Percentiles rank a stretch among this genome's conserved stretches.
Conservation (phyloP, 1,140 invertebrate species). For the Hylyphantes graminicola region DNA sequence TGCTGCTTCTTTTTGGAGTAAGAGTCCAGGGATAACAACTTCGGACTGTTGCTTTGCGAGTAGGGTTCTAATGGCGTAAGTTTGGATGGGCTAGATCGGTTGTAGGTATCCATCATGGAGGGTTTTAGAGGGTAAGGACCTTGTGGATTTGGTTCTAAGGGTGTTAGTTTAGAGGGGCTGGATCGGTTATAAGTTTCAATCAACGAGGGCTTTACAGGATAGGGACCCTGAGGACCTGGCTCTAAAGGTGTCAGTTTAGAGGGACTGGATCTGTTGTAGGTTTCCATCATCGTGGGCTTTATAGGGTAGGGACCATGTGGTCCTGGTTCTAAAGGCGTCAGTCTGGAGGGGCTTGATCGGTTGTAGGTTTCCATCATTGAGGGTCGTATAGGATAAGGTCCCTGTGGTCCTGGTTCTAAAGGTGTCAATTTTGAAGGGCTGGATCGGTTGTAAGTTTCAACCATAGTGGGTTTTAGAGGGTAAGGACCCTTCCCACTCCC, state of each 20-base stretch:
- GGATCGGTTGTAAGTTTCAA: neutral
- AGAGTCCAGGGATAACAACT: slow-evolving; percentile 52
- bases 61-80: slow-evolving; percentile 52
- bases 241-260: slow-evolving; percentile 51
- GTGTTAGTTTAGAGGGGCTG: slow-evolving; percentile 45
- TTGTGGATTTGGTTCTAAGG: slow-evolving; percentile 51
- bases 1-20: slow-evolving; percentile 52
- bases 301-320: neutral
- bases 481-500: slow-evolving; percentile 44
- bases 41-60: slow-evolving; percentile 51
- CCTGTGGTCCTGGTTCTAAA: slow-evolving; percentile 1
- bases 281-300: neutral
- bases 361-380: neutral
- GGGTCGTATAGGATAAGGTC: neutral
- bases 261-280: slow-evolving; percentile 34
- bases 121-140: neutral
- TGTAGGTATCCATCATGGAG: neutral
- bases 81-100: slow-evolving; percentile 40
- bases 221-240: slow-evolving; percentile 23
- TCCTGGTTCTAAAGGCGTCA: slow-evolving; percentile 50
- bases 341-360: slow-evolving; percentile 38
- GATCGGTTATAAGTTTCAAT: slow-evolving; percentile 1
- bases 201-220: neutral
- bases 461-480: slow-evolving; percentile 38
- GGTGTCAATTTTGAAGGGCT: slow-evolving; percentile 4